These are phyloP conservation scores for Bombylius major DNA, from an alignment of 2,888 invertebrate species.

Conservation along the genomic window DNA sequence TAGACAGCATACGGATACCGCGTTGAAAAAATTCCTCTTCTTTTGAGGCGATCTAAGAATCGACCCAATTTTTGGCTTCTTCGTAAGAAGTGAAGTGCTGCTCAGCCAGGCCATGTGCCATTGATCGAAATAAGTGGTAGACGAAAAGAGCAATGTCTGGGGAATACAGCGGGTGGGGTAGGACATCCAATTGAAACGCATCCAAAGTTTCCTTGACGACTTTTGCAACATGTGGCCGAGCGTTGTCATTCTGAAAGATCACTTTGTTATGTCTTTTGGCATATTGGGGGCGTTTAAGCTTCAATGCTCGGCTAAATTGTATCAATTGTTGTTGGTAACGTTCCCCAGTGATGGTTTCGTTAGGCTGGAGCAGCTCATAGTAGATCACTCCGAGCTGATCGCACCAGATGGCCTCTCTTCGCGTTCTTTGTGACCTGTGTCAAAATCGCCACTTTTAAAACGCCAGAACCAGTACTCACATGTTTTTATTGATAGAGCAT, in stretches of 20 bases:
- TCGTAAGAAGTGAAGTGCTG: slow-evolving; percentile 15
- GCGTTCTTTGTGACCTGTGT: not conserved
- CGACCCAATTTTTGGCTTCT: slow-evolving; percentile 7
- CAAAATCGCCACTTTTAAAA: not conserved
- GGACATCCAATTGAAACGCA: slow-evolving; percentile 1
- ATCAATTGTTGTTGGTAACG: slow-evolving; percentile 5
- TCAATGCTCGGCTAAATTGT: slow-evolving; percentile 4
- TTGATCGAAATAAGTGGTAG: slow-evolving; percentile 4
- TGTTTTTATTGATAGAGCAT: too few relatives aligned
- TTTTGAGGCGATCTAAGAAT: slow-evolving; percentile 13
- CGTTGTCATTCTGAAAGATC: slow-evolving; percentile 3
- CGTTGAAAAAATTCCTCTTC: slow-evolving; percentile 10
- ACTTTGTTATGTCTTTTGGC: slow-evolving; percentile 1
- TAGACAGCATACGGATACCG: slow-evolving; percentile 12
- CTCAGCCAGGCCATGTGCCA: slow-evolving; percentile 8
- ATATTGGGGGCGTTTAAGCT: slow-evolving; percentile 1
- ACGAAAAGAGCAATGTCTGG: slow-evolving; percentile 4
- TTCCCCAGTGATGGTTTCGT: slow-evolving; percentile 4
- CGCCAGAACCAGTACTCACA: too few relatives aligned
- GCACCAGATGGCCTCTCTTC: slow-evolving; percentile 1
- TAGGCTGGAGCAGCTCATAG: slow-evolving; percentile 8
- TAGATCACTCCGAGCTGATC: slow-evolving; percentile 3
- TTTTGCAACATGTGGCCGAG: slow-evolving; percentile 1
- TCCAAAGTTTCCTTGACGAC: slow-evolving; percentile 1
- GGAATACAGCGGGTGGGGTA: slow-evolving; percentile 4